Conservation (phyloP, 2,113 vertebrate species). For the Tauraco erythrolophus region DNA sequence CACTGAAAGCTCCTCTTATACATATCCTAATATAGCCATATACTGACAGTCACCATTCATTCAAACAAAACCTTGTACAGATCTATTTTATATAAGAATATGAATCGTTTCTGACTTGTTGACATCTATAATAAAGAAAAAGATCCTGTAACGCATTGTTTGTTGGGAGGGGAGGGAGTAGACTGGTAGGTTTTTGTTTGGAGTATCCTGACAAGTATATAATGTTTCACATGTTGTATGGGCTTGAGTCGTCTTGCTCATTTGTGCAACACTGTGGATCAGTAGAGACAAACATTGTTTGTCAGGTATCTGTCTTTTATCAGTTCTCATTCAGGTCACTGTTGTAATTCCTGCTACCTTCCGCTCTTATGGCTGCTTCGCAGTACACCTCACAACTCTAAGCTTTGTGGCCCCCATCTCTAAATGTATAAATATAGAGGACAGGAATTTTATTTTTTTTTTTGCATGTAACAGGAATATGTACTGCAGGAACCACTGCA, state of each 20-base stretch:
- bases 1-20: not conserved
- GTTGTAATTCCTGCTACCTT: not conserved
- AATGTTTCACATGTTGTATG: not conserved
- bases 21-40: not conserved
- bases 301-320: not conserved
- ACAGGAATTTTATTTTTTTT: not conserved
- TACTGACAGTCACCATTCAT: not conserved
- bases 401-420: not conserved
- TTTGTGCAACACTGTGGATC: not conserved
- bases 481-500: not conserved
- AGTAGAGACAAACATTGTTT: not conserved
- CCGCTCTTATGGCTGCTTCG: not conserved
- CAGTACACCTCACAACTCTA: not conserved
- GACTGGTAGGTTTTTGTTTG: not conserved
- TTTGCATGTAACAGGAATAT: not conserved
- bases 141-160: not conserved
- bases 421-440: not conserved
- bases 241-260: not conserved
- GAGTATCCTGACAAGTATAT: not conserved
- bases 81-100: not conserved
- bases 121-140: not conserved
- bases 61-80: not conserved
- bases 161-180: not conserved
- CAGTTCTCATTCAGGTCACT: not conserved
- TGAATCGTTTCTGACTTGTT: not conserved